Percentiles rank a stretch among this genome's conserved stretches.
phyloP scores from a whole-genome alignment of 2,797 vertebrate species.

The Scleropages formosus region DNA sequence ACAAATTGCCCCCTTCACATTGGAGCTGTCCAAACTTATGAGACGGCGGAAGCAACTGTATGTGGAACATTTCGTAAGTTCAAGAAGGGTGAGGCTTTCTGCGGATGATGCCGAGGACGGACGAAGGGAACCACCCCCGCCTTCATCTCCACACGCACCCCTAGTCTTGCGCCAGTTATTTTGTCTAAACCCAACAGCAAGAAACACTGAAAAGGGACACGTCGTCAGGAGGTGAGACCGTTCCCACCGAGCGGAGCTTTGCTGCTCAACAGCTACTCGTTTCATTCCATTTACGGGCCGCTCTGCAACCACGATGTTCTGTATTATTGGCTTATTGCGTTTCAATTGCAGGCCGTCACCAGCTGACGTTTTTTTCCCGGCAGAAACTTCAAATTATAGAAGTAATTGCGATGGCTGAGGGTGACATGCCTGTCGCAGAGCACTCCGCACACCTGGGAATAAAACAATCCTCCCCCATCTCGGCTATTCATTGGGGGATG shows the following conservation, averaged over 20 bases:
- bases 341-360: neutral
- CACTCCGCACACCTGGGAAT: too few species aligned
- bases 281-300: neutral
- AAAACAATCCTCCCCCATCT: too few species aligned
- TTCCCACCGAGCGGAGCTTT: neutral
- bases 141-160: neutral
- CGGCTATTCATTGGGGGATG: neutral
- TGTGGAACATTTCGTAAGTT: constrained; percentile 50
- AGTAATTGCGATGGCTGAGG: constrained; percentile 2
- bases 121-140: neutral
- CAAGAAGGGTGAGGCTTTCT: constrained; percentile 67
- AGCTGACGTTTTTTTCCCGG: neutral
- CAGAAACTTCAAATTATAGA: constrained; percentile 14
- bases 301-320: neutral
- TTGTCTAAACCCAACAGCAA: neutral
- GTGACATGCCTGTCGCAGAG: neutral
- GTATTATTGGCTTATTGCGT: neutral
- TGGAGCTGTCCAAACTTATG: constrained; percentile 36
- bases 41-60: constrained; percentile 27
- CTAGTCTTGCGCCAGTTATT: neutral
- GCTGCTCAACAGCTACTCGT: neutral
- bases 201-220: neutral
- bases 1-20: constrained; percentile 71
- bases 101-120: constrained; percentile 29
- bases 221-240: neutral